Percentiles rank a stretch among this genome's conserved stretches.
Conservation (phyloP, 1,140 invertebrate species). For the Drosophila guanche region DNA sequence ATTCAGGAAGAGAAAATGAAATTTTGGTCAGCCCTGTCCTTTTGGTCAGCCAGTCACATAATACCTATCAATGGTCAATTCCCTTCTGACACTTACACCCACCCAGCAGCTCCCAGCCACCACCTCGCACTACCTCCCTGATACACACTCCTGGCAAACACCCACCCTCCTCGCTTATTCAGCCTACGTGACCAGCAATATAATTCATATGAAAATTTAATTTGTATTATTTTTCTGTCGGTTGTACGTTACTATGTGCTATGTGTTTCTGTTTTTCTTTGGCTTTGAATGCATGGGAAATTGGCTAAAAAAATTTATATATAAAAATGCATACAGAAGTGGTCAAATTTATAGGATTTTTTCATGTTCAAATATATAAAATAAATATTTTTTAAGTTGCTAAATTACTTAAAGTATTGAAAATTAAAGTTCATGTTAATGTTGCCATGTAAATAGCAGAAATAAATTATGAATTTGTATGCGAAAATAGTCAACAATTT, state of each 20-base stretch:
- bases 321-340: slow-evolving; percentile 14
- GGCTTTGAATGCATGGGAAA: slow-evolving; percentile 12
- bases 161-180: neutral
- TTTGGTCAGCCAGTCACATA: slow-evolving; percentile 68
- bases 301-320: slow-evolving; percentile 16
- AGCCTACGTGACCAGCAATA: slow-evolving; percentile 73
- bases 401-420: too few relatives aligned
- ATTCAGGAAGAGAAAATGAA: slow-evolving; percentile 26
- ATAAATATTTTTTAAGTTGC: too few relatives aligned
- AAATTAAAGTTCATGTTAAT: too few relatives aligned
- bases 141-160: slow-evolving; percentile 5
- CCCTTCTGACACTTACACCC: slow-evolving; percentile 12
- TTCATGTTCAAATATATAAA: neutral
- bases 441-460: too few relatives aligned
- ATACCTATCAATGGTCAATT: slow-evolving; percentile 77
- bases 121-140: neutral
- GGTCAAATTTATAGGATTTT: neutral
- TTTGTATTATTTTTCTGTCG: slow-evolving; percentile 57
- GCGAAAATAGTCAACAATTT: neutral
- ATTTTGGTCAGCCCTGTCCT: slow-evolving; percentile 18
- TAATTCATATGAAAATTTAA: slow-evolving; percentile 82
- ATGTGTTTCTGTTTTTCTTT: slow-evolving; percentile 7
- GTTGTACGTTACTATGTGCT: neutral
- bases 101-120: neutral
- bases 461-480: too few relatives aligned